These are phyloP conservation scores for Zelleria hepariella DNA, from an alignment of 2,888 invertebrate species.

Conservation along the genomic window DNA sequence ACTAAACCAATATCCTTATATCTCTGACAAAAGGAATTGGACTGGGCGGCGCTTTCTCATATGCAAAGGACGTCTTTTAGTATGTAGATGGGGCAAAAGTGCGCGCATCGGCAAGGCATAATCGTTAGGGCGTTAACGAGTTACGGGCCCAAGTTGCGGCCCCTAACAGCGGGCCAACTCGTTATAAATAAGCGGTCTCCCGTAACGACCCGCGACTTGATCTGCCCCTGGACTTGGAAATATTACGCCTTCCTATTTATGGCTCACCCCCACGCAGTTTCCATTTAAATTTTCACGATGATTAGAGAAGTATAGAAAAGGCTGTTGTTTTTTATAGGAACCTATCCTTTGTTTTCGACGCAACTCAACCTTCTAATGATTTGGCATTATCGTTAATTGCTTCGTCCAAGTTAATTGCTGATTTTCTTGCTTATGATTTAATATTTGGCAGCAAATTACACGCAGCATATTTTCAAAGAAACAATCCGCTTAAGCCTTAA, in stretches of 20 bases:
- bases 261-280: neutral
- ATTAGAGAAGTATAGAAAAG: neutral
- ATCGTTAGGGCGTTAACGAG: slow-evolving; percentile 19
- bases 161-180: slow-evolving; percentile 13
- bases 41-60: neutral
- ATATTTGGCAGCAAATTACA: too few species aligned
- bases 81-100: neutral
- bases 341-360: too few species aligned
- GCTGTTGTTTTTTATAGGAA: too few species aligned
- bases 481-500: slow-evolving; percentile 35
- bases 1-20: neutral
- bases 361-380: too few species aligned
- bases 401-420: too few species aligned
- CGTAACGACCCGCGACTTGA: neutral
- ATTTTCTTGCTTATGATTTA: too few species aligned
- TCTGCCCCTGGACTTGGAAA: neutral
- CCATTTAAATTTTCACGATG: neutral
- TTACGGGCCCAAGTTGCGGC: slow-evolving; percentile 14
- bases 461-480: slow-evolving; percentile 33
- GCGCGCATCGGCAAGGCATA: slow-evolving; percentile 7
- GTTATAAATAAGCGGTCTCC: slow-evolving; percentile 19
- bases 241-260: slow-evolving; percentile 3
- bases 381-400: too few species aligned
- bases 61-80: neutral
- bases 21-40: neutral